Evolutionary conservation across 2,113 vertebrate genomes (phyloP).

Genomic region (Phyllostomus discolor): DNA sequence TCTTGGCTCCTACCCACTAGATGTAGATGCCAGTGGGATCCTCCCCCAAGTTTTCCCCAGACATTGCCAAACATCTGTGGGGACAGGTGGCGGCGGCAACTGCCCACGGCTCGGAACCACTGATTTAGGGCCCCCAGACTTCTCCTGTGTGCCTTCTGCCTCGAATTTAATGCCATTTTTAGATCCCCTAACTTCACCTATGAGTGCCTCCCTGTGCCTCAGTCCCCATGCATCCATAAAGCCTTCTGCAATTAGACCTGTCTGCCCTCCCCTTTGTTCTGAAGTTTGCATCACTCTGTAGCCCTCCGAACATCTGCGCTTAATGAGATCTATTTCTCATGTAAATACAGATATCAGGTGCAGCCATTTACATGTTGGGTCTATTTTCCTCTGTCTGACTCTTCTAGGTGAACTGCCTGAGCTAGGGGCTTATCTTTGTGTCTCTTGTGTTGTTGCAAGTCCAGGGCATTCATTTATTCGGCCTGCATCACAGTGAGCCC

Average conservation of each 20-base stretch:
- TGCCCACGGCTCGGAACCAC: background rate
- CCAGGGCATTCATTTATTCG: background rate
- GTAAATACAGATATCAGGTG: background rate
- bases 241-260: background rate
- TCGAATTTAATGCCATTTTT: background rate
- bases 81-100: rapidly evolving
- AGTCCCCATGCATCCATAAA: background rate
- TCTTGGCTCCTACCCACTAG: background rate
- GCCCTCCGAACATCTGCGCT: background rate
- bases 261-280: background rate
- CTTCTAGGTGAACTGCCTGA: background rate
- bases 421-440: background rate
- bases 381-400: background rate
- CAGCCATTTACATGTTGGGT: background rate
- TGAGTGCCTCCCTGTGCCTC: background rate
- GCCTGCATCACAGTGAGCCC: background rate
- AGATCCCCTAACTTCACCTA: background rate
- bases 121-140: background rate
- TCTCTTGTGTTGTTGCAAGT: background rate
- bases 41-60: background rate
- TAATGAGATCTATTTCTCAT: background rate
- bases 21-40: background rate
- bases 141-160: background rate
- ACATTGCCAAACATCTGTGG: background rate
- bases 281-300: background rate